Evolutionary conservation across 2,888 invertebrate genomes (phyloP).

Genomic region (Alviniconcha strummeri): DNA sequence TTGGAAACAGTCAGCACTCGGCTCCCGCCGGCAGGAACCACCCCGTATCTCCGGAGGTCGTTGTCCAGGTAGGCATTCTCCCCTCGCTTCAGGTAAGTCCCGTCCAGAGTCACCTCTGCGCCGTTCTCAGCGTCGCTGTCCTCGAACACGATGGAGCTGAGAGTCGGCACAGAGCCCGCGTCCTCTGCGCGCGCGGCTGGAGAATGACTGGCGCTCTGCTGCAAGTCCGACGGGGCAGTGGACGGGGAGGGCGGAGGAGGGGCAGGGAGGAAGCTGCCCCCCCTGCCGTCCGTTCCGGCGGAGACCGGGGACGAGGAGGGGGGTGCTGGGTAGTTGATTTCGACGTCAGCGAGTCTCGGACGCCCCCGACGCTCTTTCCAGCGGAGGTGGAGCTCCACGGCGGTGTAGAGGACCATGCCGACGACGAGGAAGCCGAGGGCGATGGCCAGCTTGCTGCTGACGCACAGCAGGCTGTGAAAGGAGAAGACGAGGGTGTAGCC

Average conservation of each 20-base stretch:
- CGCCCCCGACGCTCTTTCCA: not conserved
- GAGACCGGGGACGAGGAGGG: too few relatives aligned
- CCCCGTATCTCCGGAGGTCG: conserved; percentile 23
- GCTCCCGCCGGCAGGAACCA: not conserved
- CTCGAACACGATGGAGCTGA: not conserved
- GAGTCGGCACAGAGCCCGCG: too few relatives aligned
- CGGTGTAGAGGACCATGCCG: conserved; percentile 36
- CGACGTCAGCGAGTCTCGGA: not conserved
- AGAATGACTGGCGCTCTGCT: too few relatives aligned
- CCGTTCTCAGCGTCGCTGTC: not conserved
- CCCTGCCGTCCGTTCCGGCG: not conserved
- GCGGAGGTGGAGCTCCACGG: conserved; percentile 32
- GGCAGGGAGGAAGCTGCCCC: not conserved
- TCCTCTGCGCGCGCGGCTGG: too few relatives aligned
- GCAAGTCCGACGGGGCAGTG: too few relatives aligned
- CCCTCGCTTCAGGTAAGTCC: conserved; percentile 1
- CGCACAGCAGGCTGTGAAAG: conserved; percentile 48
- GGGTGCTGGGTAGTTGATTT: not conserved
- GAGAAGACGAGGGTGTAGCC: conserved; percentile 56
- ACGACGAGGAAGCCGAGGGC: conserved; percentile 27
- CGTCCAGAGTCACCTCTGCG: conserved; percentile 5
- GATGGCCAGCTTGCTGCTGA: conserved; percentile 25
- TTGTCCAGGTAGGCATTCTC: conserved; percentile 26
- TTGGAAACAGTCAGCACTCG: not conserved
- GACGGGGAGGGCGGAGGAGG: too few relatives aligned